A percentile compares a stretch with the other conserved stretches of the same genome.
Conservation (phyloP, 2,888 invertebrate genomes). For the Nycteola revayana region DNA sequence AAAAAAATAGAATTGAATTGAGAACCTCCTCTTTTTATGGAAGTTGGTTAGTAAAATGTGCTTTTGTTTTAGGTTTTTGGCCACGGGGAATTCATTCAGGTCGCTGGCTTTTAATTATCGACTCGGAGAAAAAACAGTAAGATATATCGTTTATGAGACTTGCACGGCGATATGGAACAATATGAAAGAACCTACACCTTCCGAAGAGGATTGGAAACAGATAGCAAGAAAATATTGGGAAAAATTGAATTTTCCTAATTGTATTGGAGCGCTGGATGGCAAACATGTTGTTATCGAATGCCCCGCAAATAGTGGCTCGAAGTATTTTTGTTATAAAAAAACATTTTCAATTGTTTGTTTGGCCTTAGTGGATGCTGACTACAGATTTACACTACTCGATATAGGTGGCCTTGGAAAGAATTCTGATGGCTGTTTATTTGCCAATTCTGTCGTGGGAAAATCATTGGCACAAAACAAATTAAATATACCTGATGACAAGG, state of each 20-base stretch:
- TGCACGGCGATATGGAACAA: conserved; percentile 9
- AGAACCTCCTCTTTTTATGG: too few relatives aligned
- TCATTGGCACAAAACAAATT: conserved; percentile 1
- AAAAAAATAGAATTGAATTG: background rate
- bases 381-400: conserved; percentile 6
- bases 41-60: conserved; percentile 8
- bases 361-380: conserved; percentile 11
- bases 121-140: conserved; percentile 3
- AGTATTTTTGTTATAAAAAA: conserved; percentile 4
- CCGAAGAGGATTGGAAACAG: conserved; percentile 3
- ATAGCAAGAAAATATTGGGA: conserved; percentile 5
- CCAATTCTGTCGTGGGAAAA: conserved; percentile 6
- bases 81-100: conserved; percentile 8
- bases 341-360: conserved; percentile 8
- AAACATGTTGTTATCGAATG: conserved; percentile 6
- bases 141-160: conserved; percentile 6
- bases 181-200: conserved; percentile 4
- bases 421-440: conserved; percentile 9
- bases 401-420: conserved; percentile 5
- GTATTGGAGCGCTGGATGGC: conserved; percentile 9
- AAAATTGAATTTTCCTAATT: conserved; percentile 9
- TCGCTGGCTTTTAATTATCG: conserved; percentile 2
- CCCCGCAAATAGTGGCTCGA: conserved; percentile 6
- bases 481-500: conserved; percentile 5
- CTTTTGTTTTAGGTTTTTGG: conserved; percentile 8